Conservation (phyloP, 2,888 invertebrate species). For the Andrena flavipes region DNA sequence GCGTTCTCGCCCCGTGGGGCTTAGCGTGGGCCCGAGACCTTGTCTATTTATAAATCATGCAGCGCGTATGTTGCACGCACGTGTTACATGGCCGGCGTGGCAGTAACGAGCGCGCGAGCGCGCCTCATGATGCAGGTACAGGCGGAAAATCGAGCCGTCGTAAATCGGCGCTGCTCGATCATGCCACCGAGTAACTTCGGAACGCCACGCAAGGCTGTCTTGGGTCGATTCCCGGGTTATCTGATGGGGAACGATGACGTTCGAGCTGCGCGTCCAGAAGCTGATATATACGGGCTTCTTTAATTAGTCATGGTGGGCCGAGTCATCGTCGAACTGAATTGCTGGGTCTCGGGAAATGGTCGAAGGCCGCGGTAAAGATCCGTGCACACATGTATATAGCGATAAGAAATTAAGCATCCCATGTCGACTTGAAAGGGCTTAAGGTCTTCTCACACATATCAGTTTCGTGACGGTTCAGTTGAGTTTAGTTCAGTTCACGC, state of each 20-base stretch:
- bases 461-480: too few relatives aligned
- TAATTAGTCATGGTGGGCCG: neutral
- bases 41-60: constrained; percentile 80
- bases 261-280: neutral
- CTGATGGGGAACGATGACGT: neutral
- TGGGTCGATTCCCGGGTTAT: constrained; percentile 7
- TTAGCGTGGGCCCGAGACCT: constrained; percentile 79
- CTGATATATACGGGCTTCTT: neutral
- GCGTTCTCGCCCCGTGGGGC: constrained; percentile 72
- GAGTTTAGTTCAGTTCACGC: too few relatives aligned
- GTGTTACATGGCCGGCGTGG: constrained; percentile 41
- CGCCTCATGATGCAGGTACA: constrained; percentile 11
- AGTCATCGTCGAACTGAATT: constrained; percentile 1
- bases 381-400: too few relatives aligned
- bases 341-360: neutral
- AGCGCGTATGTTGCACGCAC: constrained; percentile 60
- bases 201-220: constrained; percentile 29
- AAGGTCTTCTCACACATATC: too few relatives aligned
- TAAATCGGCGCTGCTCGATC: constrained; percentile 28
- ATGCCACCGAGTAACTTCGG: constrained; percentile 33
- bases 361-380: neutral
- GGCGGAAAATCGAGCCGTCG: constrained; percentile 39
- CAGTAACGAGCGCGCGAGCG: constrained; percentile 37
- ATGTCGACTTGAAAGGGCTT: too few relatives aligned
- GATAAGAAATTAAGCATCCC: too few relatives aligned